Evolutionary conservation across 2,113 vertebrate genomes (phyloP).

Genomic region (Anhinga rufa): DNA sequence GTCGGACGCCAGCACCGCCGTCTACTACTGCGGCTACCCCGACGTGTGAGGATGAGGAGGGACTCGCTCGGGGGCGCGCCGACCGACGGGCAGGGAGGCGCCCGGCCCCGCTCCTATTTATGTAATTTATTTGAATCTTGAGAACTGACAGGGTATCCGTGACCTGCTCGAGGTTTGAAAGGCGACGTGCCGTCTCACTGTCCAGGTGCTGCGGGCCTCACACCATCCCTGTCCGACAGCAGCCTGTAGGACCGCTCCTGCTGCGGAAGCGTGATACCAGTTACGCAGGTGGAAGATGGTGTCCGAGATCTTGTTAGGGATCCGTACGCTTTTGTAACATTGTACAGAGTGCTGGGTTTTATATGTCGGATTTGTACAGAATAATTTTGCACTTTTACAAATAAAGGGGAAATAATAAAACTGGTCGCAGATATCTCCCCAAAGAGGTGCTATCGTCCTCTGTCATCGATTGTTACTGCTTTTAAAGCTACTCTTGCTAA

Average conservation of each 20-base stretch:
- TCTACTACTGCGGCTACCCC: conserved; percentile 90
- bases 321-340: not conserved
- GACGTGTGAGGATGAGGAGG: conserved; percentile 66
- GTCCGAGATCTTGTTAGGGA: not conserved
- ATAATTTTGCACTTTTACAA: conserved; percentile 60
- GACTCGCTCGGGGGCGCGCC: not conserved
- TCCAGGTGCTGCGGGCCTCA: not conserved
- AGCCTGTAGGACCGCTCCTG: not conserved
- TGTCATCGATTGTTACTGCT: not conserved
- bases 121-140: conserved; percentile 32
- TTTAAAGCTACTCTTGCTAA: not conserved
- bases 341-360: not conserved
- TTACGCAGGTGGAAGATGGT: not conserved
- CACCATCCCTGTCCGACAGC: not conserved
- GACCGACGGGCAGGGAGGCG: not conserved
- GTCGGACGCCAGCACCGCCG: conserved; percentile 90
- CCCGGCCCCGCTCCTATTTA: conserved; percentile 13
- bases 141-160: conserved; percentile 18
- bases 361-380: conserved; percentile 28
- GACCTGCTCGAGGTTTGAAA: conserved; percentile 13
- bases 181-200: not conserved
- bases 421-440: not conserved
- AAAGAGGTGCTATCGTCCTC: not conserved
- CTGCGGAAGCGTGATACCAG: not conserved
- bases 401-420: conserved; percentile 53